Evolutionary conservation across 2,888 invertebrate species (phyloP), one percentile per base, ranked within the genome.

Genomic region (Ectobius pallidus): DNA sequence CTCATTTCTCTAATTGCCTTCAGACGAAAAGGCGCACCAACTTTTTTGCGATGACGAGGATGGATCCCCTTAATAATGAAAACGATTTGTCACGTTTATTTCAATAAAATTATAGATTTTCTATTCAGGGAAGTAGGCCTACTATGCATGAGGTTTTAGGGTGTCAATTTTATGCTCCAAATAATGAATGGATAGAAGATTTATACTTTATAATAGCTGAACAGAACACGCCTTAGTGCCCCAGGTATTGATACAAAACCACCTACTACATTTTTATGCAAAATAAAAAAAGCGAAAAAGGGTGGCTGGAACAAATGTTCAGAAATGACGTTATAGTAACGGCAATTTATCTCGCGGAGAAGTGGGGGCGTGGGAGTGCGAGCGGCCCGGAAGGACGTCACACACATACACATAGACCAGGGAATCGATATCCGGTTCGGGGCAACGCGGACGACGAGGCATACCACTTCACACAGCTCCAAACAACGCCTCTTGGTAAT

Each of bases 341-440:
- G 32, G 58, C 58, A 58, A 58, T 58, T 30, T 58, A 58, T 58
- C 58, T 58, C 58, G 58, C 27, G 3, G 7, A 34, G 34, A n/a
- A n/a, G n/a, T n/a, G 58, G 32, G n/a, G 58, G 18, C n/a, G 58
- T 16, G n/a, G 1, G 1, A n/a, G n/a, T 14, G 58, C 58, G 58
- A 30, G 58, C 27, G 18, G 32, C 14, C 25, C 58, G 30, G n/a
- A 58, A 58, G 58, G 32, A 58, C 65, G 44, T 65, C 65, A 65
- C 65, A 65, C 65, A 44, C 9, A 65, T 14, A 27, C 44, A 65
- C 22, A 42, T 20, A 39, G 14, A 42, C 42, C 65, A 44, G 6
- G 44, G 46, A 46, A 65, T 65, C 65, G 65, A 65, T 65, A 65
- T 46, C 65, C 65, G 65, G 65, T 46, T 16, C 44, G 65, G 65